Evolutionary conservation across 2,113 vertebrate species (phyloP).

Genomic region (Lagopus leucura): DNA sequence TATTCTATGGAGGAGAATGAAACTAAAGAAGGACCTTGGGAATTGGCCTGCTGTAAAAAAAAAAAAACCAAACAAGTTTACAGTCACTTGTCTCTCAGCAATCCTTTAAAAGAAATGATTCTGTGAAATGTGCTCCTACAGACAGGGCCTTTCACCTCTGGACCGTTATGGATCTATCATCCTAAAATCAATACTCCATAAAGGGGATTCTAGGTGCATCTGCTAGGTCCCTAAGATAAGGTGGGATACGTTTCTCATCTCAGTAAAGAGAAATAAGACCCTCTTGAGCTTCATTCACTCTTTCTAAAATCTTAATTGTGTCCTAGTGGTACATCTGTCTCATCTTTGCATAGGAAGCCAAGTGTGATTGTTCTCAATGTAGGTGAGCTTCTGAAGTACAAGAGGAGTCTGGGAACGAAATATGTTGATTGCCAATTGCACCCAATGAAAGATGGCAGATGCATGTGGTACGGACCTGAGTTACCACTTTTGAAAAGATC

Average conservation of each 20-base stretch:
- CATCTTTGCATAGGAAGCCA: neutral
- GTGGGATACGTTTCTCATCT: neutral
- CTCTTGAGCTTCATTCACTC: neutral
- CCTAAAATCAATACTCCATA: slow-evolving; percentile 4
- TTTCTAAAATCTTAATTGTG: neutral
- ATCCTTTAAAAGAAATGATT: neutral
- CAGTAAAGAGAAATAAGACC: neutral
- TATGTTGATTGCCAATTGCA: neutral
- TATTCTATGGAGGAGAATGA: neutral
- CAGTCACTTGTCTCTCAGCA: neutral
- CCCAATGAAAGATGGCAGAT: neutral
- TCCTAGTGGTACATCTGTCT: neutral
- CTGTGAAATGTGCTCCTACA: neutral
- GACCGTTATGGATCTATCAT: neutral
- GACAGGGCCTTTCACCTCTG: neutral
- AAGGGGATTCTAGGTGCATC: neutral
- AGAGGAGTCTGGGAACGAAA: neutral
- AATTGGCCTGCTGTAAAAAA: neutral
- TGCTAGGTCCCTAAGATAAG: neutral
- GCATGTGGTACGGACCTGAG: neutral
- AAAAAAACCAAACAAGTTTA: neutral
- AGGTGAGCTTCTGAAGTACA: neutral
- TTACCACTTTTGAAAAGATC: slow-evolving; percentile 40
- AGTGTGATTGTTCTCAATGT: neutral
- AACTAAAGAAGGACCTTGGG: slow-evolving; percentile 6